These are phyloP conservation scores for Barbus barbus DNA, from an alignment of 2,113 vertebrate genomes.

Conservation along the genomic window DNA sequence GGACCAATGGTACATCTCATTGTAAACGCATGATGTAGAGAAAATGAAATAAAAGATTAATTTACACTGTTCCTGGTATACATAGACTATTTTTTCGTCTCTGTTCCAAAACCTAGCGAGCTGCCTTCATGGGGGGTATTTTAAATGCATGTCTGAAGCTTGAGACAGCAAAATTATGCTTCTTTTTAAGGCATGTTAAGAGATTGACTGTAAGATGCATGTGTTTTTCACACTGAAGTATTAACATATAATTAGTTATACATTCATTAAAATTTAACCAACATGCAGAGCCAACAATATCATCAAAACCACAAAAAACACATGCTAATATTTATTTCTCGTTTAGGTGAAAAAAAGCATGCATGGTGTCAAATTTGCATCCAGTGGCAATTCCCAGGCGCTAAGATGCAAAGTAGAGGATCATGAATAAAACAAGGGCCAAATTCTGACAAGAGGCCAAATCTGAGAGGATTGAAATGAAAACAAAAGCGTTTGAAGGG, in stretches of 20 bases:
- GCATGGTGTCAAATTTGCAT: conserved; percentile 39
- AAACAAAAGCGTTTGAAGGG: conserved; percentile 47
- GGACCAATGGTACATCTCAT: conserved; percentile 61
- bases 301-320: background rate
- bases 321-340: background rate
- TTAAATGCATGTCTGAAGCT: background rate
- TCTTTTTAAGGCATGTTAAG: background rate
- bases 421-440: conserved; percentile 51
- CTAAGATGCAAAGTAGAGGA: conserved; percentile 39
- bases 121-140: background rate
- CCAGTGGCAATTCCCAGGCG: conserved; percentile 28
- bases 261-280: background rate
- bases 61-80: conserved; percentile 30
- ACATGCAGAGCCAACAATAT: background rate
- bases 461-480: conserved; percentile 26
- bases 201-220: background rate
- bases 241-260: background rate
- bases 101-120: background rate
- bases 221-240: background rate
- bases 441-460: conserved; percentile 47
- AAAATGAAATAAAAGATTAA: conserved; percentile 67
- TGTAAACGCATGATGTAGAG: conserved; percentile 70
- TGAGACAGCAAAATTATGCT: background rate
- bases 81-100: conserved; percentile 13
- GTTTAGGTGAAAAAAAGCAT: conserved; percentile 16